Evolutionary conservation across 2,113 vertebrate species (phyloP).

Genomic region (Salvator merianae): DNA sequence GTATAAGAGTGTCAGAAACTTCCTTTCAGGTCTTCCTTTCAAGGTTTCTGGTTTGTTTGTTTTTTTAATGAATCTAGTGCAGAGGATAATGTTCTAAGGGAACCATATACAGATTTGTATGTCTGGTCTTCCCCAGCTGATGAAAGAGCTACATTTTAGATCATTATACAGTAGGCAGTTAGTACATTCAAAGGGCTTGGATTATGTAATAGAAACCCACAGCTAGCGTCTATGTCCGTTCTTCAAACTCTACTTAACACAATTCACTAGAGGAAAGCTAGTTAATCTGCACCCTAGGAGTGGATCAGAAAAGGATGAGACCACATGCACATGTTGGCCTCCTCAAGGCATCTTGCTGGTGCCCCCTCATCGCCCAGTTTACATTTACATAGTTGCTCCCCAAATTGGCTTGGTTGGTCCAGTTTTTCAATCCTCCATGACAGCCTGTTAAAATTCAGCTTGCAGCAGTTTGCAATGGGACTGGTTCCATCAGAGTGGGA

Average conservation of each 20-base stretch:
- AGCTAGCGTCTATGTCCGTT: neutral
- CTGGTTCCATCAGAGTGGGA: too few relatives aligned
- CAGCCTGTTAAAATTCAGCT: too few relatives aligned
- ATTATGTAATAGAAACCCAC: neutral
- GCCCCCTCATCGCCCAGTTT: too few relatives aligned
- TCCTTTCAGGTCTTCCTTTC: neutral
- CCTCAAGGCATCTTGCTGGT: too few relatives aligned
- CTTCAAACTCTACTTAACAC: neutral
- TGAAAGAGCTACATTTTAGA: neutral
- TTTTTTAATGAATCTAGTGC: rapidly evolving
- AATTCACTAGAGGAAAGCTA: neutral
- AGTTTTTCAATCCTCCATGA: too few relatives aligned
- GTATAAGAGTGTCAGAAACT: slow-evolving; percentile 24
- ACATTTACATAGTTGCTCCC: too few relatives aligned
- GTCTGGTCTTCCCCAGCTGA: neutral
- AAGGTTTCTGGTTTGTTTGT: neutral
- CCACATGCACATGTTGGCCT: too few relatives aligned
- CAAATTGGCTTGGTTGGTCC: too few relatives aligned
- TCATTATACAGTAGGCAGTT: neutral
- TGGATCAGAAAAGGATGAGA: too few relatives aligned
- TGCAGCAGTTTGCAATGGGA: too few relatives aligned
- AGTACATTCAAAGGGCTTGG: neutral
- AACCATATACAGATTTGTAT: neutral
- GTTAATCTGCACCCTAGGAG: neutral
- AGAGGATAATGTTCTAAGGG: neutral